A percentile compares a stretch with the other conserved stretches of the same genome.
Conservation (phyloP, 2,797 vertebrate genomes). For the Onychomys arenicola region DNA sequence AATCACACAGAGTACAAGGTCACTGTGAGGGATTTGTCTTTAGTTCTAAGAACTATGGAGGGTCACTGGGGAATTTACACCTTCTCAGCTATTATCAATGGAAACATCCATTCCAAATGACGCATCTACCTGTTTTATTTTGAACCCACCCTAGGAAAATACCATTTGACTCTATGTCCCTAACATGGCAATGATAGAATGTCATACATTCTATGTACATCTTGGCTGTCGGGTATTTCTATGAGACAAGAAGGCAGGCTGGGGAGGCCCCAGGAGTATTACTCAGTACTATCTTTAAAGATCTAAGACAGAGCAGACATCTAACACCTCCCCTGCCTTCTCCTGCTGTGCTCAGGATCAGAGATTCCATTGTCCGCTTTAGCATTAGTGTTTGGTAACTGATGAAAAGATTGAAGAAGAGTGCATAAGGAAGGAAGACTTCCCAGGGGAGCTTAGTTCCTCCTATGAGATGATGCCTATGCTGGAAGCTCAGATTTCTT, state of each 20-base stretch:
- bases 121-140: neutral
- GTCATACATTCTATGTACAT: neutral
- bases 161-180: neutral
- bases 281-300: conserved; percentile 35
- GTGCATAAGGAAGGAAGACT: neutral
- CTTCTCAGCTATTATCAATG: neutral
- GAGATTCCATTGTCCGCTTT: conserved; percentile 29
- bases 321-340: conserved; percentile 6
- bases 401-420: conserved; percentile 50
- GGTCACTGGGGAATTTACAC: neutral
- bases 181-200: neutral
- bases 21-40: neutral
- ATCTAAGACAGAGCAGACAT: conserved; percentile 33
- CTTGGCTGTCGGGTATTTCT: neutral
- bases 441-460: neutral
- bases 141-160: neutral
- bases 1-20: fast-evolving
- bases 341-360: neutral
- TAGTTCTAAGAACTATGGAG: neutral
- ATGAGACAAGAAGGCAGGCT: neutral
- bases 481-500: neutral
- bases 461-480: neutral
- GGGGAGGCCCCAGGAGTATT: neutral
- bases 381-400: conserved; percentile 72
- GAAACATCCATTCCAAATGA: neutral